Conservation (phyloP, 37 sponge, comb jelly and placozoan species). For the Beroe forskalii region DNA sequence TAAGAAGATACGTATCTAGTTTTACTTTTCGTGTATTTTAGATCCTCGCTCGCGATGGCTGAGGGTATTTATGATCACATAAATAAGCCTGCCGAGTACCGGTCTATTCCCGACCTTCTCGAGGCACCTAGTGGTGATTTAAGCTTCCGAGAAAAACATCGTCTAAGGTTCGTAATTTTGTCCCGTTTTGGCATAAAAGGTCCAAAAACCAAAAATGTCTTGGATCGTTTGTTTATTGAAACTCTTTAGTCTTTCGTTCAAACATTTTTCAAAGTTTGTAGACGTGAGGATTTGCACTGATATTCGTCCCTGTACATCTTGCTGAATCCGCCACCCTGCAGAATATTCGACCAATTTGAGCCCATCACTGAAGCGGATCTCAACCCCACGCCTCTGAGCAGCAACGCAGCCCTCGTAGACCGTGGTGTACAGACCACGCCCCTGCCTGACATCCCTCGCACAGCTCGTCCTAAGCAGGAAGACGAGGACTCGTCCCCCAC, state of each 20-base stretch:
- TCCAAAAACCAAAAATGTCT: no score
- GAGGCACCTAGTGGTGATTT: conserved; percentile 13
- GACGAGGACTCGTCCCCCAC: no score
- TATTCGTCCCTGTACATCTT: no score
- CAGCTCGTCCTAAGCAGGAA: neutral
- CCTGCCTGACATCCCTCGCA: conserved; percentile 5
- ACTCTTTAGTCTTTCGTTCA: no score
- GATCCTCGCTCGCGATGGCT: neutral
- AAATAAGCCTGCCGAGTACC: neutral
- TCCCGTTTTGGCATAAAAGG: no score
- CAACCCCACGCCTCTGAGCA: neutral
- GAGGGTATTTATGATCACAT: conserved; percentile 9
- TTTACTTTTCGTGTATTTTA: no score
- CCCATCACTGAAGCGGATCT: conserved; percentile 28
- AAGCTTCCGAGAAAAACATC: conserved; percentile 8
- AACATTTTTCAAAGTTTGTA: no score
- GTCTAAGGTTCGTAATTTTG: conserved; percentile 1
- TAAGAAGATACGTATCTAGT: no score
- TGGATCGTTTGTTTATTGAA: no score
- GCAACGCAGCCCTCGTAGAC: neutral
- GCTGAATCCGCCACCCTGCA: neutral
- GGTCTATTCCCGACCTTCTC: conserved; percentile 25
- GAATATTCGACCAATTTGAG: conserved; percentile 56
- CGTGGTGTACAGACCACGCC: conserved; percentile 36
- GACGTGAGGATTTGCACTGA: no score